phyloP scores from a whole-genome alignment of 1,140 invertebrate genomes.

The Hydropsyche tenuis region DNA sequence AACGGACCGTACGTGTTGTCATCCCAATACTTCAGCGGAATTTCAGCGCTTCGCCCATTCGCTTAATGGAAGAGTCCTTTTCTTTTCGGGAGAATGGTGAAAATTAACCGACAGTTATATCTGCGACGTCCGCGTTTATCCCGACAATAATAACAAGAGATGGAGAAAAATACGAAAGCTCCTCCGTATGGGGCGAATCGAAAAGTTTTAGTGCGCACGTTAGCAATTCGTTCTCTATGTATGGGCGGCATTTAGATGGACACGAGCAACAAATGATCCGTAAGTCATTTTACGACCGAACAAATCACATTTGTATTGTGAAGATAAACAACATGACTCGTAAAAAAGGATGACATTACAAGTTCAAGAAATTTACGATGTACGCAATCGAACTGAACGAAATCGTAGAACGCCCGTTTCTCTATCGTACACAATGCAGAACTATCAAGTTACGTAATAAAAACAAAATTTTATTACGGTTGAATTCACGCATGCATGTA shows the following conservation, averaged over 20 bases:
- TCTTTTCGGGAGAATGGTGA: neutral
- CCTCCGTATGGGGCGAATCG: neutral
- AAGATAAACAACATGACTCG: neutral
- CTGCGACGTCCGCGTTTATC: no score
- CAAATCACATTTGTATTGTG: conserved; percentile 22
- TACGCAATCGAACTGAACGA: no score
- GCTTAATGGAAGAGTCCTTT: conserved; percentile 3
- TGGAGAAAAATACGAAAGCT: neutral
- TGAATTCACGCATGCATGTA: no score
- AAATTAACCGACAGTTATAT: no score
- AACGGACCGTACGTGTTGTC: conserved; percentile 21
- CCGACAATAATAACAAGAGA: neutral
- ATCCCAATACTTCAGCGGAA: neutral
- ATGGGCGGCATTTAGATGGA: neutral
- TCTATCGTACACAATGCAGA: no score
- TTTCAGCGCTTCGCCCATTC: neutral
- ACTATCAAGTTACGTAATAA: no score
- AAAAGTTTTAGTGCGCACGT: neutral
- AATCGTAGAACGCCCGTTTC: no score
- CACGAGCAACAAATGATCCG: conserved; percentile 23
- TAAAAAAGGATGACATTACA: neutral
- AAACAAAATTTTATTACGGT: no score
- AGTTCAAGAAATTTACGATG: neutral
- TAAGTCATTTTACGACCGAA: conserved; percentile 25
- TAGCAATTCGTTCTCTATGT: neutral